These are phyloP conservation scores for Drosophila neonasuta DNA, from an alignment of 2,888 invertebrate genomes.

Conservation along the genomic window DNA sequence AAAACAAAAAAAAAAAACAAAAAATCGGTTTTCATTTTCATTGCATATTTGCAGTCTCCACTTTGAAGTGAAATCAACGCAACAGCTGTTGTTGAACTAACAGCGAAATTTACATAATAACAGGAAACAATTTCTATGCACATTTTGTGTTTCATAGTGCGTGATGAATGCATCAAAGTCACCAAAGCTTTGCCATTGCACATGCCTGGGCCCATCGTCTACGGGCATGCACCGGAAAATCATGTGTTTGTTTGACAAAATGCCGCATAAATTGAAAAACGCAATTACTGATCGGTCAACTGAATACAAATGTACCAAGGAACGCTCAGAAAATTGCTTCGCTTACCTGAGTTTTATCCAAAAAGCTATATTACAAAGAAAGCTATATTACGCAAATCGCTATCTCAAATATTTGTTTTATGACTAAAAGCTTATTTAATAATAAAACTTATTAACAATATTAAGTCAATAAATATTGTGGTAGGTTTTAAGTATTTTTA, in stretches of 20 bases:
- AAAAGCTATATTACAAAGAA: too few relatives aligned
- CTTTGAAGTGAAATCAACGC: slow-evolving; percentile 10
- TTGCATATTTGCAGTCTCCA: slow-evolving; percentile 26
- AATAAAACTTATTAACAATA: too few relatives aligned
- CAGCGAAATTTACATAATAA: slow-evolving; percentile 68
- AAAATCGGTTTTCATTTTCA: slow-evolving; percentile 51
- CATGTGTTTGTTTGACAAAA: slow-evolving; percentile 74
- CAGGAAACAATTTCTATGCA: slow-evolving; percentile 71
- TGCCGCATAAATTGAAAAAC: slow-evolving; percentile 41
- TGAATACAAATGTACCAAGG: background rate
- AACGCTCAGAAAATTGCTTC: background rate
- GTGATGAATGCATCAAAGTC: slow-evolving; percentile 43
- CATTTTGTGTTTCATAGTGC: slow-evolving; percentile 57
- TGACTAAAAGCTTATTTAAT: too few relatives aligned
- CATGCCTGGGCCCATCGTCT: background rate
- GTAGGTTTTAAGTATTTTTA: too few relatives aligned
- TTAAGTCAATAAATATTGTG: too few relatives aligned
- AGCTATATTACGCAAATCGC: too few relatives aligned
- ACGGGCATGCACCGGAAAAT: slow-evolving; percentile 58
- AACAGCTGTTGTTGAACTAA: slow-evolving; percentile 27
- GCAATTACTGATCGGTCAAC: background rate
- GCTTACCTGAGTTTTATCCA: too few relatives aligned
- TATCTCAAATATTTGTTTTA: too few relatives aligned
- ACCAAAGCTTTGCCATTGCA: slow-evolving; percentile 5
- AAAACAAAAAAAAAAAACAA: slow-evolving; percentile 31